phyloP scores from a whole-genome alignment of 1,140 invertebrate species.

The Tetragonula clypearis region DNA sequence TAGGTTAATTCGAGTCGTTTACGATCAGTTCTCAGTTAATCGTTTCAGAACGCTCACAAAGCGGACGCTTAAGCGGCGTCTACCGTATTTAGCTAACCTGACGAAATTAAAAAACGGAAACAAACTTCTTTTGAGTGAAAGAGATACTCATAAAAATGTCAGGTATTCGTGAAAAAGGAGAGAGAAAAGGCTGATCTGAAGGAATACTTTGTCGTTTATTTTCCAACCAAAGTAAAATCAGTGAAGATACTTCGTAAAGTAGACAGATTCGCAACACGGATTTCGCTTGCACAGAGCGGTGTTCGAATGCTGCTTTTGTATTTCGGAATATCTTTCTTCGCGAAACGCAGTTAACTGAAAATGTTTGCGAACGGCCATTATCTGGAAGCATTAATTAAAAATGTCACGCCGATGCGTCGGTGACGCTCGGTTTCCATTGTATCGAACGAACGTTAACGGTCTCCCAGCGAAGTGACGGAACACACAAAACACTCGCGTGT shows the following conservation, averaged over 20 bases:
- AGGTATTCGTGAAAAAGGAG: too few relatives aligned
- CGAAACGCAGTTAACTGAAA: neutral
- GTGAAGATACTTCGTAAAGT: neutral
- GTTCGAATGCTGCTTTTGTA: neutral
- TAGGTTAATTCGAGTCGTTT: too few relatives aligned
- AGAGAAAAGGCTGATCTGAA: too few relatives aligned
- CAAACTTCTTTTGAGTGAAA: too few relatives aligned
- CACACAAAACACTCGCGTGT: neutral
- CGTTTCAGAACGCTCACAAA: too few relatives aligned
- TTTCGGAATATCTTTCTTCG: neutral
- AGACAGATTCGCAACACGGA: too few relatives aligned
- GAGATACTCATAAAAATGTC: too few relatives aligned
- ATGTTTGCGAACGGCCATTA: slow-evolving; percentile 13
- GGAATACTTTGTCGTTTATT: too few relatives aligned
- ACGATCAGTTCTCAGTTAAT: too few relatives aligned
- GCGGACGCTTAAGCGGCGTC: too few relatives aligned
- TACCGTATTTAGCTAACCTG: too few relatives aligned
- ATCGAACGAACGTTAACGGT: neutral
- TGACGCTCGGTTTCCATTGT: neutral
- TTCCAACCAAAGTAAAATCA: neutral
- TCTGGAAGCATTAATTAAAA: slow-evolving; percentile 15
- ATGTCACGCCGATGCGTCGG: neutral
- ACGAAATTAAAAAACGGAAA: too few relatives aligned
- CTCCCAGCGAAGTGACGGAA: neutral
- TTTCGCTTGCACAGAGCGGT: neutral